Conservation (phyloP, 1,140 invertebrate genomes). For the Zaprionus kolodkinae region DNA sequence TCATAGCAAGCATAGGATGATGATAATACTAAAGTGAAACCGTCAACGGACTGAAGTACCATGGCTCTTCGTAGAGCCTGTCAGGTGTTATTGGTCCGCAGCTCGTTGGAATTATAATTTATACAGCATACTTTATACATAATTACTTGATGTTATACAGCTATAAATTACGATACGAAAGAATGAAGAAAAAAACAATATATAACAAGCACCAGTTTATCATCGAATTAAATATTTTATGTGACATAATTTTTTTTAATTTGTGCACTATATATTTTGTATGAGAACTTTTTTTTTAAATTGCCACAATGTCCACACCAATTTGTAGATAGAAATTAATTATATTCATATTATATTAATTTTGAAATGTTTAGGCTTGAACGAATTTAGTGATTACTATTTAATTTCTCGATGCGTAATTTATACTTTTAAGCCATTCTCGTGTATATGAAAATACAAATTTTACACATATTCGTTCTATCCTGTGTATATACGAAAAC, state of each 20-base stretch:
- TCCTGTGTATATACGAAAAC: conserved; percentile 20
- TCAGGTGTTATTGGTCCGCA: conserved; percentile 19
- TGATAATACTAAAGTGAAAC: conserved; percentile 1
- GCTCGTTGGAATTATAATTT: conserved; percentile 30
- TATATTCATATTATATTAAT: conserved; percentile 21
- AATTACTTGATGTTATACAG: conserved; percentile 27
- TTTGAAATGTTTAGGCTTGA: conserved; percentile 31
- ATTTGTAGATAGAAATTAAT: conserved; percentile 21
- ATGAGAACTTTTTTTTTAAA: conserved; percentile 25
- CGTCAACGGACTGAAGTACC: conserved; percentile 7
- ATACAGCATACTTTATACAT: not conserved
- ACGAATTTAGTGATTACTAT: conserved; percentile 43
- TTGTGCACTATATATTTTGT: conserved; percentile 42
- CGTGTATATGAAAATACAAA: conserved; percentile 7
- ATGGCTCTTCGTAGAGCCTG: not conserved
- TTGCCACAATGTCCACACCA: not conserved
- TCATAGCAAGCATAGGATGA: conserved; percentile 12
- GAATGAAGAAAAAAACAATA: not conserved
- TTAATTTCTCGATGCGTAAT: conserved; percentile 21
- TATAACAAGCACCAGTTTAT: conserved; percentile 19
- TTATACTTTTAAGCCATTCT: conserved; percentile 31
- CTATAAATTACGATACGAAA: conserved; percentile 13
- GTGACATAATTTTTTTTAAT: conserved; percentile 25
- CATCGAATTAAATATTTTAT: conserved; percentile 21
- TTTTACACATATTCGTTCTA: conserved; percentile 3